phyloP scores from a whole-genome alignment of 2,797 vertebrate genomes.

The Leuciscus waleckii region DNA sequence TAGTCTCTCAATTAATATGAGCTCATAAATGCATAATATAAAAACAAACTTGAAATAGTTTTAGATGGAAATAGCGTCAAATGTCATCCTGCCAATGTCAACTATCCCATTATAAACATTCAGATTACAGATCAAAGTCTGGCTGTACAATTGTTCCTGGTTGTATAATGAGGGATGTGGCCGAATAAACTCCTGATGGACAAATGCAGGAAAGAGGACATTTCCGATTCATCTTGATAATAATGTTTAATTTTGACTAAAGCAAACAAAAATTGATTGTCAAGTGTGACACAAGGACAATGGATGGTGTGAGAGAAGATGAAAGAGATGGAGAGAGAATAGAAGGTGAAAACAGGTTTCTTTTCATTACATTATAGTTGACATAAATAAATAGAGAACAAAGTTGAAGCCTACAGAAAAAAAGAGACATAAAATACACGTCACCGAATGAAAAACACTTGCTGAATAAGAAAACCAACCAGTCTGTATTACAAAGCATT shows the following conservation, averaged over 20 bases:
- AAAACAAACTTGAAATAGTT: background rate
- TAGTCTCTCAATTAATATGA: background rate
- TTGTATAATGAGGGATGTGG: slow-evolving; percentile 27
- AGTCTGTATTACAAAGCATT: background rate
- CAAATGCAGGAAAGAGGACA: slow-evolving; percentile 35
- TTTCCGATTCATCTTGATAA: slow-evolving; percentile 8
- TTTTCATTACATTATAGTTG: background rate
- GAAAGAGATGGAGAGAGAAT: slow-evolving; percentile 8
- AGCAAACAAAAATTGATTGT: slow-evolving; percentile 20
- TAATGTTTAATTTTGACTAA: slow-evolving; percentile 26
- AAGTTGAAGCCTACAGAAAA: slow-evolving; percentile 15
- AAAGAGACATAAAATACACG: background rate
- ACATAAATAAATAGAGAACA: slow-evolving; percentile 5
- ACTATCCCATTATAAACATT: background rate
- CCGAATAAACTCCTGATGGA: slow-evolving; percentile 11
- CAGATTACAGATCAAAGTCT: slow-evolving; percentile 25
- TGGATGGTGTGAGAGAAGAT: slow-evolving; percentile 18
- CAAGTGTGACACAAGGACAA: slow-evolving; percentile 20
- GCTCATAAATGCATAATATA: background rate
- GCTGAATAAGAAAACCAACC: background rate
- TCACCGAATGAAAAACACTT: background rate
- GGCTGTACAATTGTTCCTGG: slow-evolving; percentile 6
- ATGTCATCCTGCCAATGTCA: background rate
- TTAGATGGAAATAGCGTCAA: background rate
- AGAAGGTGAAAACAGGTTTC: background rate